Conservation (phyloP, 30 jellyfish, hydroid and myxozoan species). For the Cassiopea xamachana region DNA sequence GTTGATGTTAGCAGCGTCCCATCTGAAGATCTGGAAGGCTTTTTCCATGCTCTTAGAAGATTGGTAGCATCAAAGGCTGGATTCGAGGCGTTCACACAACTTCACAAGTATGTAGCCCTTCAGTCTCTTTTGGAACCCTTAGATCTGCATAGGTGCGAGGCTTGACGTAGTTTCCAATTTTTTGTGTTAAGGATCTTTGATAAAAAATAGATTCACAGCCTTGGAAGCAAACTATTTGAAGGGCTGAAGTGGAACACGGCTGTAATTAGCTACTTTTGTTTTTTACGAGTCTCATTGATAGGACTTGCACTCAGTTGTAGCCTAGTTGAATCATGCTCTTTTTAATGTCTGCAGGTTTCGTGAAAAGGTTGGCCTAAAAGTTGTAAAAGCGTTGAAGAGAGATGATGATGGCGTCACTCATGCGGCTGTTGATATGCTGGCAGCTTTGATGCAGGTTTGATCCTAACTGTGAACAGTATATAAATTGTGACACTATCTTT, state of each 20-base stretch:
- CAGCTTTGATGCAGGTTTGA: conserved; percentile 96
- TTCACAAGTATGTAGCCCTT: conserved; percentile 65
- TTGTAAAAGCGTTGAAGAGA: conserved; percentile 91
- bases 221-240: no score
- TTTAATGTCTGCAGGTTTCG: conserved; percentile 73
- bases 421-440: conserved; percentile 98
- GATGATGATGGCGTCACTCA: conserved; percentile 96
- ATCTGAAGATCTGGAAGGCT: conserved; percentile 88
- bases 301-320: not conserved
- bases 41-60: conserved; percentile 91
- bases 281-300: no score
- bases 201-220: no score
- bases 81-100: conserved; percentile 91
- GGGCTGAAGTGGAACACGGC: no score
- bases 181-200: not conserved
- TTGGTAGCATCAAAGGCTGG: conserved; percentile 99
- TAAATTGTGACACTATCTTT: not conserved
- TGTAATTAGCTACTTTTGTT: no score
- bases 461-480: not conserved
- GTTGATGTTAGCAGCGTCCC: conserved; percentile 92
- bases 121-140: not conserved
- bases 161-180: not conserved
- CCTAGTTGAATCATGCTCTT: not conserved
- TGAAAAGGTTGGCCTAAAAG: conserved; percentile 89
- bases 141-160: not conserved